Conservation (phyloP, 30 jellyfish, hydroid and myxozoan genomes). For the Morbakka virulenta region DNA sequence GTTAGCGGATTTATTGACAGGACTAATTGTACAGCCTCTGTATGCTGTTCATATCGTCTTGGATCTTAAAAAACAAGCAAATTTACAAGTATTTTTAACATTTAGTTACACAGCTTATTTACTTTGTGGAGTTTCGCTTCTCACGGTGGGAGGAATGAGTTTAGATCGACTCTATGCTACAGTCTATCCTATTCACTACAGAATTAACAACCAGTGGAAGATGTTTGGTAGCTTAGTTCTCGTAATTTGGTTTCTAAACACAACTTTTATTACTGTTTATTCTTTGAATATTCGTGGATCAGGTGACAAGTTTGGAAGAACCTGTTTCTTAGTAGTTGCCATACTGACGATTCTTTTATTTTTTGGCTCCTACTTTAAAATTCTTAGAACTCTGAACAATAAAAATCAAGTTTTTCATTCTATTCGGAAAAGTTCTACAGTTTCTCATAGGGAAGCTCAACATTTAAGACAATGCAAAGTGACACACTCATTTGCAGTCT, state of each 20-base stretch:
- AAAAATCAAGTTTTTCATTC: no score
- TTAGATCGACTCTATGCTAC: constrained; percentile 47
- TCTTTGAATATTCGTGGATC: no score
- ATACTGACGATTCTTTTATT: no score
- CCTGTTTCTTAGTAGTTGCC: no score
- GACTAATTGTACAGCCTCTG: constrained; percentile 43
- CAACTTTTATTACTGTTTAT: no score
- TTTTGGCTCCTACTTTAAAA: no score
- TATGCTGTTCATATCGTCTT: constrained; percentile 35
- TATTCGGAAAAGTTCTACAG: no score
- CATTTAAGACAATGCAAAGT: neutral
- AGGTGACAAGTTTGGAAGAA: no score
- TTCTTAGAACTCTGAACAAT: no score
- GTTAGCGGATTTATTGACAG: constrained; percentile 32
- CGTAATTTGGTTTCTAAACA: constrained; percentile 43
- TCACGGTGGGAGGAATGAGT: constrained; percentile 66
- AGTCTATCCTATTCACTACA: constrained; percentile 42
- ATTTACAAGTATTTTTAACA: constrained; percentile 4
- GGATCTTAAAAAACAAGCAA: neutral
- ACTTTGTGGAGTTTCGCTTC: constrained; percentile 54
- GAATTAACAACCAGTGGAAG: constrained; percentile 15
- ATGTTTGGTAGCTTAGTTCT: constrained; percentile 4
- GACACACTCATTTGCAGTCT: constrained; percentile 34
- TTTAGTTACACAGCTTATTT: constrained; percentile 47
- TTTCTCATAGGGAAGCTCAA: no score